These are phyloP conservation scores for Drosophila birchii DNA, from an alignment of 2,888 invertebrate species.

Conservation along the genomic window DNA sequence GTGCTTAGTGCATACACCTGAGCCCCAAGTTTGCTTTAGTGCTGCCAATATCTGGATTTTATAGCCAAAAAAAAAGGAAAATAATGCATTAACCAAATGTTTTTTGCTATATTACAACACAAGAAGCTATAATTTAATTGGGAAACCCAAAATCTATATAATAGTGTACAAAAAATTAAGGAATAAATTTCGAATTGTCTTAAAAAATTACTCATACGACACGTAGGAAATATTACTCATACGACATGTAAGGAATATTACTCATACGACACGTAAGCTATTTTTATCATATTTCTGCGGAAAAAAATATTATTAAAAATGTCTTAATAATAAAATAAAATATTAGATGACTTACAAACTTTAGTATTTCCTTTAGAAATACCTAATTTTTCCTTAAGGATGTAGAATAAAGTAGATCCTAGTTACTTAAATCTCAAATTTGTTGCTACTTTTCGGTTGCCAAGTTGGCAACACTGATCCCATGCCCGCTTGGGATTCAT, in stretches of 20 bases:
- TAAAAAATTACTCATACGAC: no score
- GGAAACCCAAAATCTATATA: no score
- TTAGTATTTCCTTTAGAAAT: not conserved
- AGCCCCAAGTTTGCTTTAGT: constrained; percentile 9
- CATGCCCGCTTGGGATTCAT: constrained; percentile 65
- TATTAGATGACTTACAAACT: not conserved
- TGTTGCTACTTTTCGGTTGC: not conserved
- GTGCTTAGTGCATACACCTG: constrained; percentile 58
- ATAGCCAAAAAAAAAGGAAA: not conserved
- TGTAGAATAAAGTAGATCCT: not conserved
- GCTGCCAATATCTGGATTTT: not conserved
- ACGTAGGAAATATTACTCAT: no score
- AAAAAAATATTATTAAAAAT: no score
- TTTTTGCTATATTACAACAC: not conserved
- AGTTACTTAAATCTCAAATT: not conserved
- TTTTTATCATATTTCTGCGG: no score
- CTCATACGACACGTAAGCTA: not conserved
- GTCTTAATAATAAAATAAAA: not conserved
- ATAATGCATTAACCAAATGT: not conserved
- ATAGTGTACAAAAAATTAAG: no score
- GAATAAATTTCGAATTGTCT: not conserved
- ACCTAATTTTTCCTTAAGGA: no score
- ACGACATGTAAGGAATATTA: not conserved
- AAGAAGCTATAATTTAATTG: no score
- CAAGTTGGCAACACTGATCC: constrained; percentile 18